A percentile compares a stretch with the other conserved stretches of the same genome.
These are phyloP conservation scores for Bombylius discolor DNA, from an alignment of 2,888 invertebrate genomes.

Conservation along the genomic window DNA sequence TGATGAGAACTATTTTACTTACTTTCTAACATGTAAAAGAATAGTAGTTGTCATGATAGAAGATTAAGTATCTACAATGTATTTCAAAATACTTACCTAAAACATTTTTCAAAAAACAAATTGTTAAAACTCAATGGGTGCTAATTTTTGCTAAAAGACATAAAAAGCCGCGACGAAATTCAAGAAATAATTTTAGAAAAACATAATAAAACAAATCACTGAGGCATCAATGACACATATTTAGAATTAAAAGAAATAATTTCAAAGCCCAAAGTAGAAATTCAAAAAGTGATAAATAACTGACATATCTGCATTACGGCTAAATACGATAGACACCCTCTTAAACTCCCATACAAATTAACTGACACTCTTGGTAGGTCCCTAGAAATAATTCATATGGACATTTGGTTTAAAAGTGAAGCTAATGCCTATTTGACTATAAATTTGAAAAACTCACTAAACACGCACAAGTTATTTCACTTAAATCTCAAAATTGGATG, in stretches of 20 bases:
- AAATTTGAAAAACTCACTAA: conserved; percentile 9
- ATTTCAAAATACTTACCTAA: neutral
- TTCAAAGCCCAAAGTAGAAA: conserved; percentile 3
- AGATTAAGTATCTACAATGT: neutral
- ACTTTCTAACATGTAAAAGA: conserved; percentile 3
- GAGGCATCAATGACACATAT: conserved; percentile 5
- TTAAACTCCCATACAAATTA: conserved; percentile 7
- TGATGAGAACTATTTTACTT: neutral
- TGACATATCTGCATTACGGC: conserved; percentile 4
- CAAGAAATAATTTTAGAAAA: neutral
- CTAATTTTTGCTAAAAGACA: neutral
- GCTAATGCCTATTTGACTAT: neutral
- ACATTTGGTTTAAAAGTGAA: conserved; percentile 2
- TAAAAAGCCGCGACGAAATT: neutral
- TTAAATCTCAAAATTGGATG: conserved; percentile 1
- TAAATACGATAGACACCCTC: conserved; percentile 7
- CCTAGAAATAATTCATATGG: conserved; percentile 3
- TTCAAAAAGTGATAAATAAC: conserved; percentile 6
- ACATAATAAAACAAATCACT: conserved; percentile 5
- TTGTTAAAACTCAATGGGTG: too few species aligned
- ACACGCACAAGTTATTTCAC: conserved; percentile 1
- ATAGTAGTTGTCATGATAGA: conserved; percentile 3
- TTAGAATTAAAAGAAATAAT: conserved; percentile 1
- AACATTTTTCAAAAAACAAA: too few species aligned
- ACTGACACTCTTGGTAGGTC: conserved; percentile 3